These are phyloP conservation scores for Cylloceria caligata DNA, from an alignment of 2,888 invertebrate genomes.

Conservation along the genomic window DNA sequence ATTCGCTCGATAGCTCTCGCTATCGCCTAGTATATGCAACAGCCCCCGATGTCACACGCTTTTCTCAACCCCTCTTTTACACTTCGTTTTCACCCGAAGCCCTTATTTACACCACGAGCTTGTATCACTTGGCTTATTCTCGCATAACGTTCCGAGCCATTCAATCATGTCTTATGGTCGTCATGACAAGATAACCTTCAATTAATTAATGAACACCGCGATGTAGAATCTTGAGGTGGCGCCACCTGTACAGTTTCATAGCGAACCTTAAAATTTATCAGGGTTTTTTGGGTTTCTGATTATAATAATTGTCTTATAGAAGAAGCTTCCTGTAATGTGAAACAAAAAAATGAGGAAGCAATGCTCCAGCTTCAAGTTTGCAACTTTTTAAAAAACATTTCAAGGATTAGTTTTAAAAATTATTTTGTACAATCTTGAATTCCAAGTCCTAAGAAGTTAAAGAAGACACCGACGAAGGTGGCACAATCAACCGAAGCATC, in stretches of 20 bases:
- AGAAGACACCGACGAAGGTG: no score
- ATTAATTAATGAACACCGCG: neutral
- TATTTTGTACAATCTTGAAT: no score
- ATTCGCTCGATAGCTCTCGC: conserved; percentile 78
- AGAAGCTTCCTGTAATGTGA: no score
- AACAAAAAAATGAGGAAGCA: no score
- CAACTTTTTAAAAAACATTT: no score
- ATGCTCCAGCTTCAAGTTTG: no score
- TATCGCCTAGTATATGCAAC: conserved; percentile 46
- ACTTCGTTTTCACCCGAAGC: conserved; percentile 43
- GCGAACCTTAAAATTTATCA: neutral
- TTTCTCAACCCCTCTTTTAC: conserved; percentile 20
- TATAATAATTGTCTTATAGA: no score
- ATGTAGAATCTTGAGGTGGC: neutral
- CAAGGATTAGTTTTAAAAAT: no score
- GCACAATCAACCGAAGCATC: no score
- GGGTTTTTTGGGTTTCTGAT: neutral
- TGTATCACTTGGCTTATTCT: neutral
- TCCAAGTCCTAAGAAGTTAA: no score
- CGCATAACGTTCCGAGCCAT: neutral
- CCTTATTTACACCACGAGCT: conserved; percentile 2
- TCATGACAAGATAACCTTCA: neutral
- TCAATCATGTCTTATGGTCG: neutral
- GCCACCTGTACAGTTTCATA: neutral
- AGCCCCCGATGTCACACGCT: neutral